A percentile compares a stretch with the other conserved stretches of the same genome.
Evolutionary conservation across 2,888 invertebrate genomes (phyloP).

Genomic region (Lasius fuliginosus): DNA sequence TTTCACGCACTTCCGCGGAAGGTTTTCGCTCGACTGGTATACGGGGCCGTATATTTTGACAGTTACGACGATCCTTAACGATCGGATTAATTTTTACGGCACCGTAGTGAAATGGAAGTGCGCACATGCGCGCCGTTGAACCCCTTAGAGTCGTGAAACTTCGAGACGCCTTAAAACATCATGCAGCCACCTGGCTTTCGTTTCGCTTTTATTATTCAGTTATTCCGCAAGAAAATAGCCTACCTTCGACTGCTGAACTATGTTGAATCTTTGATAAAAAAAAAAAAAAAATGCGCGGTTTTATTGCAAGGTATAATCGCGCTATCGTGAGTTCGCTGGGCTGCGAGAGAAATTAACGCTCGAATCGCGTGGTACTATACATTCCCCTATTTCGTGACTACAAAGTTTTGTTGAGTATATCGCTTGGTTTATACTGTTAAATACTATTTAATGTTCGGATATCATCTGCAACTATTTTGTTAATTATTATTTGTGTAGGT

Average conservation of each 20-base stretch:
- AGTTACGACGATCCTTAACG: conserved; percentile 68
- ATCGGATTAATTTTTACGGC: conserved; percentile 84
- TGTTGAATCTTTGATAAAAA: background rate
- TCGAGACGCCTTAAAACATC: conserved; percentile 67
- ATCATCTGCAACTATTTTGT: background rate
- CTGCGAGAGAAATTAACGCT: background rate
- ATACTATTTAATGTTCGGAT: background rate
- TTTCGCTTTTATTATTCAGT: conserved; percentile 45
- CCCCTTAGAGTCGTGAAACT: conserved; percentile 64
- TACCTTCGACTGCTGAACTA: background rate
- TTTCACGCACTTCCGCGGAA: conserved; percentile 56
- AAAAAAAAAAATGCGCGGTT: conserved; percentile 7
- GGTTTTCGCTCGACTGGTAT: conserved; percentile 64
- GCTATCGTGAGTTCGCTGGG: background rate
- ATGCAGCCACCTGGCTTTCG: conserved; percentile 41
- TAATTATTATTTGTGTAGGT: background rate
- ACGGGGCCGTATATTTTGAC: conserved; percentile 79
- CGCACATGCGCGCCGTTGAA: conserved; percentile 58
- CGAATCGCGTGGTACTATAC: background rate
- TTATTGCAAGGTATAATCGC: conserved; percentile 1
- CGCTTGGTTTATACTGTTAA: background rate
- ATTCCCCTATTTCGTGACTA: conserved; percentile 1
- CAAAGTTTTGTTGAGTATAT: background rate
- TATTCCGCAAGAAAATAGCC: background rate
- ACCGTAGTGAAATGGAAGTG: conserved; percentile 76